phyloP scores from a whole-genome alignment of 1,140 invertebrate species.

The Bombyx mori region ASM3026992v2 NC_085128.1:8271001-8271500 shows the following conservation, averaged over 20 bases:
- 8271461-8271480: too few species aligned
- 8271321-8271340: constrained; percentile 6
- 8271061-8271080: constrained; percentile 75
- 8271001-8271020: constrained; percentile 78
- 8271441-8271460: too few species aligned
- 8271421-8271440: too few species aligned
- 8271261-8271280: constrained; percentile 22
- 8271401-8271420: too few species aligned
- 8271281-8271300: constrained; percentile 49
- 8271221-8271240: not conserved
- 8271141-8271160: constrained; percentile 75
- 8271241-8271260: not conserved
- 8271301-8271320: constrained; percentile 49
- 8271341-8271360: not conserved
- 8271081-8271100: constrained; percentile 79
- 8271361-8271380: not conserved
- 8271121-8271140: constrained; percentile 88
- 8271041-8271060: constrained; percentile 77
- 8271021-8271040: constrained; percentile 75
- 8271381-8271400: not conserved
- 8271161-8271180: constrained; percentile 64
- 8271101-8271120: constrained; percentile 88
- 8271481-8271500: too few species aligned
- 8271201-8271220: not conserved
- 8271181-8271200: constrained; percentile 11